Percentiles rank a stretch among this genome's conserved stretches.
Evolutionary conservation across 2,888 invertebrate species (phyloP).

Genomic region (Papilio protenor): DNA sequence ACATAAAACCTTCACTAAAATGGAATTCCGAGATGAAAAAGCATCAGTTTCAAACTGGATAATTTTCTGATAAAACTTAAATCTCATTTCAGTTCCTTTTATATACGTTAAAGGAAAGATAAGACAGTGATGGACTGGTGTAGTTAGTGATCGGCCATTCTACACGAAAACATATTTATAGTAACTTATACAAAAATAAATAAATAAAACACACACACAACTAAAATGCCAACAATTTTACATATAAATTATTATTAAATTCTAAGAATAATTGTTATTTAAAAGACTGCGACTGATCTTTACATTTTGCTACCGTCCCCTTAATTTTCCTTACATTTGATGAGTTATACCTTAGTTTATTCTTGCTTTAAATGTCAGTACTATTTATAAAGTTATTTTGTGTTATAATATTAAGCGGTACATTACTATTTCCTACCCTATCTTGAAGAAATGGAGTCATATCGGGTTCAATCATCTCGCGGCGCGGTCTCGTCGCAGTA

Average conservation of each 20-base stretch:
- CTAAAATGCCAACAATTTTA: neutral
- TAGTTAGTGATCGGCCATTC: neutral
- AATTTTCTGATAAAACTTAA: slow-evolving; percentile 64
- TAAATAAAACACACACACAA: neutral
- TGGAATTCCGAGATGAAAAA: neutral
- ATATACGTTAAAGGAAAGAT: slow-evolving; percentile 58
- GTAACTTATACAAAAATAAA: neutral
- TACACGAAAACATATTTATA: neutral
- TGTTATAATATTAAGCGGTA: neutral
- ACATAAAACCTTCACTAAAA: too few species aligned
- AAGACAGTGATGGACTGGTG: neutral
- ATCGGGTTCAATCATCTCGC: slow-evolving; percentile 70
- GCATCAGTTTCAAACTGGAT: slow-evolving; percentile 51
- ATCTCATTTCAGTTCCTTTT: slow-evolving; percentile 70
- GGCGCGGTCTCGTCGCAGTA: slow-evolving; percentile 48
- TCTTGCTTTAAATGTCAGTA: neutral
- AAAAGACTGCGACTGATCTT: neutral
- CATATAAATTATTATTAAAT: neutral
- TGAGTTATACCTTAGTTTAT: neutral
- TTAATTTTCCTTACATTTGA: neutral
- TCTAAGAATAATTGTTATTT: neutral
- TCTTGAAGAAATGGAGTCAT: slow-evolving; percentile 67
- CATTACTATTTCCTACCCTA: slow-evolving; percentile 32
- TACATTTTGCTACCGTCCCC: neutral
- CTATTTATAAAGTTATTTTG: neutral